phyloP scores from a whole-genome alignment of 2,113 vertebrate species.

The Calyptommatus sinebrachiatus region DNA sequence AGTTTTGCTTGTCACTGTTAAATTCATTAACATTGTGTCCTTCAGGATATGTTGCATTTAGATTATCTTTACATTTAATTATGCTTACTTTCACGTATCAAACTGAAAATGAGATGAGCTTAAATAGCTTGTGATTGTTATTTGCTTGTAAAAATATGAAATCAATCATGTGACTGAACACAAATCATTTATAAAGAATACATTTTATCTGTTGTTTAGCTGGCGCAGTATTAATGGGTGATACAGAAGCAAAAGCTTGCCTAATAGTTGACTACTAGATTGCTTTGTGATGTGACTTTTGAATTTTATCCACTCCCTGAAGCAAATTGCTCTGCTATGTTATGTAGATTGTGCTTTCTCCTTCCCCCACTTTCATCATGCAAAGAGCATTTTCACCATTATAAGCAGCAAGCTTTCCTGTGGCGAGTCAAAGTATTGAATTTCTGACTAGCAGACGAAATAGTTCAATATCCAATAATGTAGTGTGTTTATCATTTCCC shows the following conservation, averaged over 20 bases:
- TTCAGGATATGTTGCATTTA: not conserved
- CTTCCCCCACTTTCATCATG: not conserved
- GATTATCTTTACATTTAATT: not conserved
- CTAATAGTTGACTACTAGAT: not conserved
- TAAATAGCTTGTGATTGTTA: not conserved
- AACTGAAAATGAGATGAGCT: not conserved
- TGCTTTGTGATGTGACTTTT: not conserved
- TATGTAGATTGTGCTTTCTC: not conserved
- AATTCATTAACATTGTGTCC: too few species aligned
- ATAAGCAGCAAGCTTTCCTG: slow-evolving; percentile 10
- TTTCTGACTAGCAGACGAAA: slow-evolving; percentile 24
- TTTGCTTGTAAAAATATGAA: not conserved
- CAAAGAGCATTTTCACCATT: not conserved
- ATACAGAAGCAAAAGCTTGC: not conserved
- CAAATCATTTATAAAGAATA: not conserved
- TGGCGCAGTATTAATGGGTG: not conserved
- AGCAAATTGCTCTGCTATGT: not conserved
- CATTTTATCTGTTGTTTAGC: not conserved
- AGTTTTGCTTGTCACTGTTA: not conserved
- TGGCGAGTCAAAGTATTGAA: slow-evolving; percentile 10
- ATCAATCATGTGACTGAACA: not conserved
- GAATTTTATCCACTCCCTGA: slow-evolving; percentile 5
- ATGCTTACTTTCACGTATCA: not conserved
- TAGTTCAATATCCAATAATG: slow-evolving; percentile 31
- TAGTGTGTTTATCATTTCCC: not conserved